A percentile compares a stretch with the other conserved stretches of the same genome.
These are phyloP conservation scores for Edolisoma coerulescens DNA, from an alignment of 2,113 vertebrate species.

Conservation along the genomic window DNA sequence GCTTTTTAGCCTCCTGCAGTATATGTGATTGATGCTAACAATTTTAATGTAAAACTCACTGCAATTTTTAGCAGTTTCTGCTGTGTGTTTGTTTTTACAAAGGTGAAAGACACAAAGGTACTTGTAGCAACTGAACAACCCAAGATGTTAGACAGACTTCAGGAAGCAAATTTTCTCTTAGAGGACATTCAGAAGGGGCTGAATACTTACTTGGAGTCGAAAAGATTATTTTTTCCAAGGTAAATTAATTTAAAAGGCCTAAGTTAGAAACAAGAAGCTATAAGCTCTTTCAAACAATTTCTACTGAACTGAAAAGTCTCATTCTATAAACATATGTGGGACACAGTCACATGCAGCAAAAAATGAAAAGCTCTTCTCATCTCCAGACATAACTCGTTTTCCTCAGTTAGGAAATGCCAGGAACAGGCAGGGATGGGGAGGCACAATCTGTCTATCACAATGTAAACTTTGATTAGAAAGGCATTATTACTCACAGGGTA, in stretches of 20 bases:
- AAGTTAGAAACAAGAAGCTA: not conserved
- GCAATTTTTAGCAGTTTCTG: not conserved
- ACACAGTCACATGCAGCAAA: not conserved
- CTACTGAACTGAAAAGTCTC: not conserved
- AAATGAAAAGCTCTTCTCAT: not conserved
- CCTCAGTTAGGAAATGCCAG: not conserved
- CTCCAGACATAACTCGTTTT: not conserved
- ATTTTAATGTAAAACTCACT: not conserved
- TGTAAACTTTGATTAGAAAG: not conserved
- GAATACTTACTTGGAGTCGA: constrained; percentile 88
- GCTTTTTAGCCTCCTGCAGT: not conserved
- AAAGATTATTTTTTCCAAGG: constrained; percentile 84
- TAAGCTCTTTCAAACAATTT: not conserved
- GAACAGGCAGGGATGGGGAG: not conserved
- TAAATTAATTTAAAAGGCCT: constrained; percentile 39
- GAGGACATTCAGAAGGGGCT: constrained; percentile 86
- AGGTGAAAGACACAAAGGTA: constrained; percentile 76
- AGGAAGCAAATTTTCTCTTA: constrained; percentile 82
- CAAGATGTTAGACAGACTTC: constrained; percentile 83
- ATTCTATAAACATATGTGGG: not conserved
- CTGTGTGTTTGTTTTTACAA: not conserved
- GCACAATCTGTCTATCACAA: not conserved
- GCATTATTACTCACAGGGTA: not conserved
- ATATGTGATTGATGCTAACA: not conserved
- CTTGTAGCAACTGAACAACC: constrained; percentile 81